These are phyloP conservation scores for Galerucella nymphaeae DNA, from an alignment of 2,888 invertebrate genomes.

Conservation along the genomic window DNA sequence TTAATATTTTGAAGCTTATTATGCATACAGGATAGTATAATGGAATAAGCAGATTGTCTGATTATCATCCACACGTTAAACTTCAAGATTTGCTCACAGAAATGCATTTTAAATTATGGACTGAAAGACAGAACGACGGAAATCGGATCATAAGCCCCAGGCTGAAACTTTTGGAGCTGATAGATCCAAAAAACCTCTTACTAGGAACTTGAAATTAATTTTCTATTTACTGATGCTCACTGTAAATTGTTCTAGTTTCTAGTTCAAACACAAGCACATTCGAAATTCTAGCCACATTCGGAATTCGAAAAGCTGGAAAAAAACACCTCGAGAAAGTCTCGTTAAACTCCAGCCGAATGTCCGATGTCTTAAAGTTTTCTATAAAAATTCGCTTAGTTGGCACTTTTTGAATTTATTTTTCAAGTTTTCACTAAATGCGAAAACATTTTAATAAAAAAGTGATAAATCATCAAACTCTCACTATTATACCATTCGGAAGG, in stretches of 20 bases:
- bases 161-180: too few relatives aligned
- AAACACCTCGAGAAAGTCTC: constrained; percentile 11
- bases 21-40: too few relatives aligned
- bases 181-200: too few relatives aligned
- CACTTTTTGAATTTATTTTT: constrained; percentile 37
- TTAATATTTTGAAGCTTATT: too few relatives aligned
- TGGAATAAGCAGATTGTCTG: too few relatives aligned
- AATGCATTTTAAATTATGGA: too few relatives aligned
- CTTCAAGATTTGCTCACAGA: too few relatives aligned
- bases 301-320: constrained; percentile 16
- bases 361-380: constrained; percentile 21
- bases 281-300: constrained; percentile 5
- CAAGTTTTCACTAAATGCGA: constrained; percentile 37
- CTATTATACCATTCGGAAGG: constrained; percentile 15
- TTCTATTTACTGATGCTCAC: too few relatives aligned
- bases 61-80: too few relatives aligned
- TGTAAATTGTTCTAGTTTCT: neutral
- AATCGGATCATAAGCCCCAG: too few relatives aligned
- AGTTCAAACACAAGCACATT: neutral
- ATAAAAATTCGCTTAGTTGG: constrained; percentile 32
- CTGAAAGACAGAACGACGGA: too few relatives aligned
- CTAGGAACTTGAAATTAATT: too few relatives aligned
- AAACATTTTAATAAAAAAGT: constrained; percentile 41
- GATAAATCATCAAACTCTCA: constrained; percentile 37
- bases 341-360: constrained; percentile 19